Evolutionary conservation across 2,888 invertebrate genomes (phyloP), one percentile per base, ranked within the genome.

Genomic region (Tromatobia lineatoria): DNA sequence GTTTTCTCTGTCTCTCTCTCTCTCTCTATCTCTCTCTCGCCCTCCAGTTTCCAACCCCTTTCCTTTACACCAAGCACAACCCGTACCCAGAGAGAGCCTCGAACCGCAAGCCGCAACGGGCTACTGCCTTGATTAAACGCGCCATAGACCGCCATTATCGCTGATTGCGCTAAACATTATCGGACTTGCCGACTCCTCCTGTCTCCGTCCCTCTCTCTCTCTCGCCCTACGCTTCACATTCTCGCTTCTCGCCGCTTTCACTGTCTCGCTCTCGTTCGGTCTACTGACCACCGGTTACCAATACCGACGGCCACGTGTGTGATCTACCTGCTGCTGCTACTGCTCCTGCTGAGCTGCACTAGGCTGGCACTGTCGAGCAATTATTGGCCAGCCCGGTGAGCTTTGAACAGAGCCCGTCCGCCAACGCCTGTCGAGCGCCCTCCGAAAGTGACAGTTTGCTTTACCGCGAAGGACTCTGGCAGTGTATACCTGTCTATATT

Each of bases 111-210:
- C 93, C 93, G 90, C 93, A 93, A 92, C 93, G 93, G 91, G 92
- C 93, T 93, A 93, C 93, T 93, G 93, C 93, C 93, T 93, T 94
- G 93, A 94, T 94, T 94, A 93, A 94, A 94, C 93, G 93, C 93
- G 92, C 93, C 93, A 92, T 93, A 93, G 93, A 93, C 93, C 93
- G 92, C 93, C 93, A 93, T 94, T 94, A 94, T 93, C 93, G 93
- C 93, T 94, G 93, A 94, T 94, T 94, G 93, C 93, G 93, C 93
- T 93, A 93, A 94, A 93, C 93, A 93, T 93, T 93, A 93, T 92
- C 93, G 91, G 93, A 90, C 90, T 90, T 87, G 89, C 89, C 90
- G 85, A 79, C 86, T 88, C 87, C 85, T 86, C 80, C 80, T 74
- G 80, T 59, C 81, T 66, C 82, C 71, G 80, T 75, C 79, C 52